phyloP scores from a whole-genome alignment of 2,888 invertebrate genomes.

The Trichopoda pennipes region DNA sequence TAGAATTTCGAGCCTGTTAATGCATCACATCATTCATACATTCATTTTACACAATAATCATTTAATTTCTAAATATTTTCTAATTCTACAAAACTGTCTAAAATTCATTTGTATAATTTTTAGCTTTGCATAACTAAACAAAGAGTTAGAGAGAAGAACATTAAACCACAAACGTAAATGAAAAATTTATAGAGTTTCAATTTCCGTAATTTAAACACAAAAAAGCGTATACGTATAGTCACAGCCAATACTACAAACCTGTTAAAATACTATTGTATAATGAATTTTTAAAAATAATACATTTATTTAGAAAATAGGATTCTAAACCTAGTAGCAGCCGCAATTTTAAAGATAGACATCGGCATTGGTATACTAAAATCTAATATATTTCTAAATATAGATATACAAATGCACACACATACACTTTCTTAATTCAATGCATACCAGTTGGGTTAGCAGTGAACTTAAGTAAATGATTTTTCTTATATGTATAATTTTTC shows the following conservation, averaged over 20 bases:
- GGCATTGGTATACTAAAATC: slow-evolving; percentile 29
- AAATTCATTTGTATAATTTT: slow-evolving; percentile 60
- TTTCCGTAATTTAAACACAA: slow-evolving; percentile 57
- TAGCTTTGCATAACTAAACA: slow-evolving; percentile 35
- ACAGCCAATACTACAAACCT: slow-evolving; percentile 2
- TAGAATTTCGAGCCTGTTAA: too few species aligned
- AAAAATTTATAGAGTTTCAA: slow-evolving; percentile 65
- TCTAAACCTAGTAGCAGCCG: slow-evolving; percentile 52
- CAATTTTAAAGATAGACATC: slow-evolving; percentile 67
- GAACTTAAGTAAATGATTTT: slow-evolving; percentile 51
- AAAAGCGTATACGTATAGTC: neutral
- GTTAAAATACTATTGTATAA: slow-evolving; percentile 9
- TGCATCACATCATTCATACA: too few species aligned
- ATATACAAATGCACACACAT: too few species aligned
- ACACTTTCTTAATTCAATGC: neutral
- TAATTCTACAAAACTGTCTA: slow-evolving; percentile 43
- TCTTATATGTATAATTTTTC: slow-evolving; percentile 5
- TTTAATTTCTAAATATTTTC: slow-evolving; percentile 39
- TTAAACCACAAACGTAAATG: slow-evolving; percentile 58
- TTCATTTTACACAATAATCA: slow-evolving; percentile 41
- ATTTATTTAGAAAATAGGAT: slow-evolving; percentile 64
- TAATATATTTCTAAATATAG: slow-evolving; percentile 20
- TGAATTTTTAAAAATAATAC: slow-evolving; percentile 49
- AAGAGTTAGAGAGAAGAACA: slow-evolving; percentile 27
- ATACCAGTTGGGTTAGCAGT: neutral